Evolutionary conservation across 2,888 invertebrate species (phyloP).

Genomic region (Pseudolycoriella hygida): DNA sequence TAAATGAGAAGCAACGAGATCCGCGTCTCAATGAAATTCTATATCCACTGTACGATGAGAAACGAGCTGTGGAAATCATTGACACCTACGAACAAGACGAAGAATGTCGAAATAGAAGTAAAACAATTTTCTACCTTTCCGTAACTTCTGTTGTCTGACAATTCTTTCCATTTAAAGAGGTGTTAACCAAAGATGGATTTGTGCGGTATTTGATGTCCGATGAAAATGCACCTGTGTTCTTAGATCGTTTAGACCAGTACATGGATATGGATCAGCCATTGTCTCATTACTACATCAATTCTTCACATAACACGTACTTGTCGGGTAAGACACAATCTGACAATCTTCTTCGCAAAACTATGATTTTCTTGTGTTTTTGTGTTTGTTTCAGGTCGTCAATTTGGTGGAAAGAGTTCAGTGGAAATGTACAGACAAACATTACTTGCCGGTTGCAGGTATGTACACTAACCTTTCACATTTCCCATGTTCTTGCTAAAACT

Average conservation of each 20-base stretch:
- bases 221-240: conserved; percentile 97
- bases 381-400: conserved; percentile 65
- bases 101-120: conserved; percentile 51
- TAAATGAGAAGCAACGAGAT: conserved; percentile 96
- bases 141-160: neutral
- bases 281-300: conserved; percentile 98
- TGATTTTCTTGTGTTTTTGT: too few species aligned
- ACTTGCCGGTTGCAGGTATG: conserved; percentile 93
- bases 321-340: conserved; percentile 25
- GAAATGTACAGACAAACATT: conserved; percentile 98
- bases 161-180: conserved; percentile 33
- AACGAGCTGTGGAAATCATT: conserved; percentile 83
- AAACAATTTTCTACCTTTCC: conserved; percentile 17
- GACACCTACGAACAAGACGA: conserved; percentile 79
- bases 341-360: too few species aligned
- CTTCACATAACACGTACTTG: conserved; percentile 90
- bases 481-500: neutral
- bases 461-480: too few species aligned
- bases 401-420: conserved; percentile 94
- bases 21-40: conserved; percentile 97
- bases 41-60: conserved; percentile 91
- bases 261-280: conserved; percentile 99
- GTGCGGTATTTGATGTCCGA: conserved; percentile 99
- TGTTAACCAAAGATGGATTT: conserved; percentile 85
- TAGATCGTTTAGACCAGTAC: conserved; percentile 92